These are phyloP conservation scores for Graptemys geographica DNA, from an alignment of 2,797 vertebrate species.

Conservation along the genomic window DNA sequence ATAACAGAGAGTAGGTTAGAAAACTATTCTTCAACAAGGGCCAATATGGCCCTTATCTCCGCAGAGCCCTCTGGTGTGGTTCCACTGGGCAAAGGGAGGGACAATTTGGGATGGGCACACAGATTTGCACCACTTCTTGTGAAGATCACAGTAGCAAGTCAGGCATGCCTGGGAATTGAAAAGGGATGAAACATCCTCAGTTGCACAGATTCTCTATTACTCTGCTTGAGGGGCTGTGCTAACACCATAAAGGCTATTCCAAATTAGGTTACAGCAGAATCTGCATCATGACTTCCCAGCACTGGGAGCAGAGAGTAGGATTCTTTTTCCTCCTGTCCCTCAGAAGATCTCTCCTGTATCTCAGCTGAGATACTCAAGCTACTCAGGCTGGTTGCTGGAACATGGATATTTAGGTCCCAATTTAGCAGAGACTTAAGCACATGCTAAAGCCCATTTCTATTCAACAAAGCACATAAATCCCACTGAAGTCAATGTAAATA, in stretches of 20 bases:
- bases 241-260: too few relatives aligned
- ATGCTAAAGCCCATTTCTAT: background rate
- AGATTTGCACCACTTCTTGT: accelerated
- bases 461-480: background rate
- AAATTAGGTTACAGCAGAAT: too few relatives aligned
- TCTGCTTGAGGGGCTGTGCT: too few relatives aligned
- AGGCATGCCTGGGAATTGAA: background rate
- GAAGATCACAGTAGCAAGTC: background rate
- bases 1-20: background rate
- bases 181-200: too few relatives aligned
- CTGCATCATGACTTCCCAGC: too few relatives aligned
- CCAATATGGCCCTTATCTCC: background rate
- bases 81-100: background rate
- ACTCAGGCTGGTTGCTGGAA: too few relatives aligned
- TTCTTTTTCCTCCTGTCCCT: too few relatives aligned
- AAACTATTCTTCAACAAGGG: background rate
- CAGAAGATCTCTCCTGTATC: too few relatives aligned
- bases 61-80: background rate
- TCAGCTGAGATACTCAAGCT: background rate
- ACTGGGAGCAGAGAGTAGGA: too few relatives aligned
- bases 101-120: background rate
- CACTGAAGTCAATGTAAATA: background rate
- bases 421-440: background rate
- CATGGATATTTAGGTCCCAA: background rate
- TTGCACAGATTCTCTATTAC: too few relatives aligned